Base-by-base conservation (phyloP, 2,797 vertebrate genomes). In the Sebastes goodei region DNA sequence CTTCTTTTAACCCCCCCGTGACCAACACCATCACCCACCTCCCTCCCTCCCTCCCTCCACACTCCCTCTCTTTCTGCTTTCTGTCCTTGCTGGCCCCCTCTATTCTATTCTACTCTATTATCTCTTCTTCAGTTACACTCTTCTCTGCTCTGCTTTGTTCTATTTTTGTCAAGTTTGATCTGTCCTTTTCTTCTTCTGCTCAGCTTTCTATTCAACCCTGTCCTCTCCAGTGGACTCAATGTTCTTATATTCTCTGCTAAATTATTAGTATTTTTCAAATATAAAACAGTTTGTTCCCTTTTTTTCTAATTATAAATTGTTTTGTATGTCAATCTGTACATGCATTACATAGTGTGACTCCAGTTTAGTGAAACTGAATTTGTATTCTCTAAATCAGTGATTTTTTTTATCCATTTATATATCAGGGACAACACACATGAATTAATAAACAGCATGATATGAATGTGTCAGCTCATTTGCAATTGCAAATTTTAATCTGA, bases 1-100 rank as follows among this genome's bases (percentile, higher is more conserved):
- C 88, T 90, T 86, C 83, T 76, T 89, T 86, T 88, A 82, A 84
- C 84, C 89, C 90, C 90, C 84, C 87, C 69, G 80, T 81, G 81
- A 83, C 71, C 82, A 84, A 68, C 82, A 78, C 80, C 84, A 65
- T 81, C 81, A 35, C 68, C 49, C 65, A 14, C 57, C 30, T 52
- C 71, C 66, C 30, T 62, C 80, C 75, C n/a, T 57, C 80, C 75
- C 21, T 8, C 11, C 20, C 25, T 15, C 66, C n/a, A 46, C 42
- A 17, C 30, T 25, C 29, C 11, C 80, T 67, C 56, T 23, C 76
- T 74, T 70, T 78, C 74, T 73, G 70, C 53, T 76, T 33, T 80
- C 80, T 61, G 53, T 80, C 72, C 79, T 76, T 69, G 73, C 65
- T 49, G 20, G 61, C 60, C 74, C 65, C 81, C 55, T 83, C 63